Conservation (phyloP, 2,888 invertebrate species). For the Amphimallon solstitiale region DNA sequence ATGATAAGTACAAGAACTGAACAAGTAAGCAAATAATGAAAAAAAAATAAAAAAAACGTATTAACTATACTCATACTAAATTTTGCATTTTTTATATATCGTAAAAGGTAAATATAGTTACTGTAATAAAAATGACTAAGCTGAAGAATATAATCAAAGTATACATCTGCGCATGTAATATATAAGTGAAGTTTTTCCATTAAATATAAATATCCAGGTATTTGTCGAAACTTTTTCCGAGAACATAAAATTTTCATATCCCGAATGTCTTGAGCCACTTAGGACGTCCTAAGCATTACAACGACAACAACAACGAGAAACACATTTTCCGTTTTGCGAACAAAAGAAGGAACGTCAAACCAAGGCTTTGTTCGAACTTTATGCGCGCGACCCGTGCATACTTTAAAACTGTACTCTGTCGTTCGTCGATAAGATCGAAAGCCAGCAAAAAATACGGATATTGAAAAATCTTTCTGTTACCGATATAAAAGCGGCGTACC, state of each 20-base stretch:
- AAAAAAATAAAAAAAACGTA: too few species aligned
- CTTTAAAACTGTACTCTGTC: not conserved
- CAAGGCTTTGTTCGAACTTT: conserved; percentile 17
- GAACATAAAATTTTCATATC: conserved; percentile 24
- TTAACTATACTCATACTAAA: too few species aligned
- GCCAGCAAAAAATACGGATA: conserved; percentile 13
- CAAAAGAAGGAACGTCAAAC: conserved; percentile 18
- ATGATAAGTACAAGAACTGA: too few species aligned
- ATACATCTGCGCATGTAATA: too few species aligned
- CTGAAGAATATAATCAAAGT: too few species aligned
- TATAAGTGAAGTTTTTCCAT: conserved; percentile 2
- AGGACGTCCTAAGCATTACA: not conserved
- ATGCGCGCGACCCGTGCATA: conserved; percentile 6
- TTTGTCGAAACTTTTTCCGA: conserved; percentile 18
- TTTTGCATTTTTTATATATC: too few species aligned
- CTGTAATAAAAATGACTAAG: too few species aligned
- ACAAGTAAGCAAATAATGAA: too few species aligned
- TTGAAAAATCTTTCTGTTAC: conserved; percentile 15
- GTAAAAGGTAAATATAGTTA: too few species aligned
- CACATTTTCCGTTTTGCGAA: not conserved
- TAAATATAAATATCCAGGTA: not conserved
- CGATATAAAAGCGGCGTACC: not conserved
- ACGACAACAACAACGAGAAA: not conserved
- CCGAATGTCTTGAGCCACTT: not conserved
- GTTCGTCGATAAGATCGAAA: not conserved